phyloP scores from a whole-genome alignment of 2,888 invertebrate genomes.

The Drosophila mulleri region DNA sequence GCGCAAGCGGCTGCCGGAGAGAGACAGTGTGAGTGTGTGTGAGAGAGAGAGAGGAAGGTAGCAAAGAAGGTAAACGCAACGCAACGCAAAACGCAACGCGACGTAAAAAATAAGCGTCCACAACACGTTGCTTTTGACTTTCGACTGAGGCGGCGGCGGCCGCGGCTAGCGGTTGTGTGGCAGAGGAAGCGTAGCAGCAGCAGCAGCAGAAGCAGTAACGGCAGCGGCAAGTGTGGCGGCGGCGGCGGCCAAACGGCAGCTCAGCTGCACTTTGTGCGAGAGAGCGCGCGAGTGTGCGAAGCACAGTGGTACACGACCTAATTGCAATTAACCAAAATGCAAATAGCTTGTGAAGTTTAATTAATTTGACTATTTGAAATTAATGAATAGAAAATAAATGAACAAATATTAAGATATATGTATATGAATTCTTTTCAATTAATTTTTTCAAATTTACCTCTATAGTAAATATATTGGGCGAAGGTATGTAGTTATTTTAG shows the following conservation, averaged over 20 bases:
- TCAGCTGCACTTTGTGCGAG: conserved; percentile 81
- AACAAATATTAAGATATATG: background rate
- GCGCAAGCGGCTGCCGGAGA: conserved; percentile 54
- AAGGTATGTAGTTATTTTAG: too few species aligned
- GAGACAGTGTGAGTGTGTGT: conserved; percentile 17
- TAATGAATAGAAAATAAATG: background rate
- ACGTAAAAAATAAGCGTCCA: conserved; percentile 79
- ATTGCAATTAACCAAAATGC: conserved; percentile 13
- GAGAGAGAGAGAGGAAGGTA: conserved; percentile 47
- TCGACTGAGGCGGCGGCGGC: conserved; percentile 79
- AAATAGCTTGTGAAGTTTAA: background rate
- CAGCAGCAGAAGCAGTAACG: conserved; percentile 38
- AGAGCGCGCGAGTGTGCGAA: conserved; percentile 56
- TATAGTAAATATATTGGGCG: too few species aligned
- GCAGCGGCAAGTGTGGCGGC: conserved; percentile 73
- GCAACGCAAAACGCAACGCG: conserved; percentile 80
- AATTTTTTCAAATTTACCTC: too few species aligned
- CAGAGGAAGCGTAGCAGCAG: conserved; percentile 73
- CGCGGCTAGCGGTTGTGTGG: conserved; percentile 74
- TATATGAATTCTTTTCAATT: background rate
- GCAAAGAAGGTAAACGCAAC: conserved; percentile 77
- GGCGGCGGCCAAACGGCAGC: conserved; percentile 75
- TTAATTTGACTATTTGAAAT: background rate
- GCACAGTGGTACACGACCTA: conserved; percentile 43
- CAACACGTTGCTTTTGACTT: conserved; percentile 81